A percentile compares a stretch with the other conserved stretches of the same genome.
Conservation (phyloP, 2,888 invertebrate species). For the Aspidapion aeneum region DNA sequence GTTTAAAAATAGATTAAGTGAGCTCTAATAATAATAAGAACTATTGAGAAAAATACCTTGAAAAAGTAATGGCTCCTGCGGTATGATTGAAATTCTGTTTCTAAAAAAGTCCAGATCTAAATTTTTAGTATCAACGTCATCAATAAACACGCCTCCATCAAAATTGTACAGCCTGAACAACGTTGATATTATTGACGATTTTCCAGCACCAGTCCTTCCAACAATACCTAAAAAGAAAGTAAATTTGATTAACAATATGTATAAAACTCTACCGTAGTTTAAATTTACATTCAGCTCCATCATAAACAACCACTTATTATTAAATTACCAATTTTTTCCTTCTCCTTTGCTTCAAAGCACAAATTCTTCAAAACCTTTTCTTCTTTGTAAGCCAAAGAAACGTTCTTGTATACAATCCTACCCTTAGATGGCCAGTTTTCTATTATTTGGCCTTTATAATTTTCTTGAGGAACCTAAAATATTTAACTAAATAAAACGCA, state of each 20-base stretch:
- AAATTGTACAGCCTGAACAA: slow-evolving; percentile 74
- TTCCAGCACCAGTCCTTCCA: slow-evolving; percentile 82
- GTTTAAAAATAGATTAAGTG: too few species aligned
- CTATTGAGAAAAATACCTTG: slow-evolving; percentile 46
- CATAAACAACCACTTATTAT: too few species aligned
- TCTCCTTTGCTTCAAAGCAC: slow-evolving; percentile 62
- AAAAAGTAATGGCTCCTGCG: slow-evolving; percentile 53
- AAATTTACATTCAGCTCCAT: slow-evolving; percentile 65
- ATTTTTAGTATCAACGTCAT: slow-evolving; percentile 34
- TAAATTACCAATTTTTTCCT: slow-evolving; percentile 62
- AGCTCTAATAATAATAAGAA: too few species aligned
- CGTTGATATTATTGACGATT: slow-evolving; percentile 71
- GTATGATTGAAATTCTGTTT: slow-evolving; percentile 51
- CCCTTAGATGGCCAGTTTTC: slow-evolving; percentile 71
- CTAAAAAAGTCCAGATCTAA: slow-evolving; percentile 51
- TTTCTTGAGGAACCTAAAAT: slow-evolving; percentile 33
- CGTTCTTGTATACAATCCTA: slow-evolving; percentile 55
- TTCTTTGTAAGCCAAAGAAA: slow-evolving; percentile 69
- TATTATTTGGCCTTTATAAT: slow-evolving; percentile 48
- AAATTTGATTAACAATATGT: slow-evolving; percentile 71
- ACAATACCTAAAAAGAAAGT: slow-evolving; percentile 52
- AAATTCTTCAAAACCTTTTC: slow-evolving; percentile 66
- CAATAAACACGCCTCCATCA: slow-evolving; percentile 65
- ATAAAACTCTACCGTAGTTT: slow-evolving; percentile 62
- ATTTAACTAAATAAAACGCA: too few species aligned